A percentile compares a stretch with the other conserved stretches of the same genome.
Conservation (phyloP, 2,888 invertebrate genomes). For the Andrena dorsata region DNA sequence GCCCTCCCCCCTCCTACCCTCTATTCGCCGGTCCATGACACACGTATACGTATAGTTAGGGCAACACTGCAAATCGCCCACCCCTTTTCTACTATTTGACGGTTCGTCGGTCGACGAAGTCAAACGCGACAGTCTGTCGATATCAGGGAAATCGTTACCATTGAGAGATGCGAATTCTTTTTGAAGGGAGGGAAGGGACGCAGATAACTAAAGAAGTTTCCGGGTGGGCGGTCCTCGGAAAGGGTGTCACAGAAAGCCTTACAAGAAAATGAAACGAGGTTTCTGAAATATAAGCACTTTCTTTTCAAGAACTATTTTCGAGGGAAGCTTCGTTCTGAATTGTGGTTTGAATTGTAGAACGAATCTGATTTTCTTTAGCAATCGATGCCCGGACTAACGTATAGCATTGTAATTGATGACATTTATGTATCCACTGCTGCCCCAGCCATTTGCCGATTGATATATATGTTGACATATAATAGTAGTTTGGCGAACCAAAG, state of each 20-base stretch:
- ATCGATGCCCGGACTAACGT: background rate
- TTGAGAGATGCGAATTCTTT: background rate
- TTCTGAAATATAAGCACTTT: background rate
- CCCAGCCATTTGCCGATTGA: background rate
- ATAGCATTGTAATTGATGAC: background rate
- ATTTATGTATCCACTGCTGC: background rate
- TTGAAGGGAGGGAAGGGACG: background rate
- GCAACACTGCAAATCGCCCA: conserved; percentile 31
- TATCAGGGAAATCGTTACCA: conserved; percentile 32
- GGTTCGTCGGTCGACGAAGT: conserved; percentile 15
- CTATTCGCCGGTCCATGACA: conserved; percentile 29
- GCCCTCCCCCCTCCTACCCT: conserved; percentile 35
- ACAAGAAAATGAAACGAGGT: too few species aligned
- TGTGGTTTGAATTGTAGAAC: background rate
- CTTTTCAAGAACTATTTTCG: background rate
- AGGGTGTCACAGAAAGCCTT: too few species aligned
- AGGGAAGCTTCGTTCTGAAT: background rate
- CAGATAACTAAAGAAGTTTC: background rate
- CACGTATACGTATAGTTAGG: conserved; percentile 41
- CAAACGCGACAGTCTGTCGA: conserved; percentile 27
- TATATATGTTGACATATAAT: background rate
- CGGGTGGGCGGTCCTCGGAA: too few species aligned
- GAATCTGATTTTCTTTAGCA: background rate
- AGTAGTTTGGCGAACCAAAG: background rate
- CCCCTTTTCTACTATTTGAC: conserved; percentile 19